Evolutionary conservation across 1,140 invertebrate genomes (phyloP).

Genomic region (Drosophila santomea): DNA sequence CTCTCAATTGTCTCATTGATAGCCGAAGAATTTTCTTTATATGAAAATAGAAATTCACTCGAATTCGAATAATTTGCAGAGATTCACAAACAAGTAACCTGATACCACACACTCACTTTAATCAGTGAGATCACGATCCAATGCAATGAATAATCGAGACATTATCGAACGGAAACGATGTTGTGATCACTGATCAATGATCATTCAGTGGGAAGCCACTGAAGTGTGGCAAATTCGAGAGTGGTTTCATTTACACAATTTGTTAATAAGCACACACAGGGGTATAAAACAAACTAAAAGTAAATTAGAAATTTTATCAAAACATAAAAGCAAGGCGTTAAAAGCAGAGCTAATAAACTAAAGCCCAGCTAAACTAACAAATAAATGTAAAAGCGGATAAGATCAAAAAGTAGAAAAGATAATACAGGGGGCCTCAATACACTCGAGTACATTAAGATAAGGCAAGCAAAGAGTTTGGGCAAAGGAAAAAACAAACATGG

Average conservation of each 20-base stretch:
- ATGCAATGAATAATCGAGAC: constrained; percentile 17
- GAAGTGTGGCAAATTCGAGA: constrained; percentile 7
- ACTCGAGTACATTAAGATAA: constrained; percentile 20
- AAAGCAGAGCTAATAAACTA: constrained; percentile 19
- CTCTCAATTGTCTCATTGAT: constrained; percentile 28
- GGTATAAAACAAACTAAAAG: not conserved
- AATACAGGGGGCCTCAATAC: constrained; percentile 18
- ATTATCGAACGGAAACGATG: constrained; percentile 40
- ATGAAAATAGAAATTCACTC: constrained; percentile 24
- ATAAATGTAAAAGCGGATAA: constrained; percentile 31
- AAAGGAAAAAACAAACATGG: constrained; percentile 17
- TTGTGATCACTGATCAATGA: constrained; percentile 46
- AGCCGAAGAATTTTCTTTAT: constrained; percentile 7
- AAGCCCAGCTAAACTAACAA: constrained; percentile 14
- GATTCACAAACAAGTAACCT: constrained; percentile 37
- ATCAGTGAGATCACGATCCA: constrained; percentile 6
- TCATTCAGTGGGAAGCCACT: constrained; percentile 23
- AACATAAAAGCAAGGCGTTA: not conserved
- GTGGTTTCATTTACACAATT: not conserved
- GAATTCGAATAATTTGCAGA: constrained; percentile 13
- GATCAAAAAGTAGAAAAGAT: constrained; percentile 41
- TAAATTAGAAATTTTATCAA: not conserved
- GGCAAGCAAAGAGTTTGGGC: constrained; percentile 16
- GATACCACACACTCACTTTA: constrained; percentile 15
- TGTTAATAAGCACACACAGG: too few relatives aligned